These are phyloP conservation scores for Morpho achilles DNA, from an alignment of 2,888 invertebrate genomes.

Conservation along the genomic window DNA sequence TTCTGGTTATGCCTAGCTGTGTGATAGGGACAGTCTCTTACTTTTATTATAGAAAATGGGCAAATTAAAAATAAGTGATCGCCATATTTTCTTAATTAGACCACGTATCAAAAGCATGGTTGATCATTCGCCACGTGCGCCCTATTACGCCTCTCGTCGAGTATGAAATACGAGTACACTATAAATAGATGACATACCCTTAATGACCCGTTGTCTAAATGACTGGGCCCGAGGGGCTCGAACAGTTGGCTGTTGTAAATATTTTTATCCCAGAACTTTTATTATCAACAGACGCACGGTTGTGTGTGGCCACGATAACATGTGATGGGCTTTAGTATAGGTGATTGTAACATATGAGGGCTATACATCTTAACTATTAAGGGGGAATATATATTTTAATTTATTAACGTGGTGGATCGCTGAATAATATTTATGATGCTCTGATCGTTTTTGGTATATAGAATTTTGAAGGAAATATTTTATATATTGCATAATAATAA, in stretches of 20 bases:
- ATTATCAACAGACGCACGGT: conserved; percentile 36
- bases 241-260: conserved; percentile 44
- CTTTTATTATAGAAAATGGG: no score
- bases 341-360: not conserved
- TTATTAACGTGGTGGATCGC: no score
- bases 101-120: conserved; percentile 15
- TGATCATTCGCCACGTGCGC: conserved; percentile 55
- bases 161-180: conserved; percentile 63
- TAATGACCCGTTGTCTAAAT: conserved; percentile 65
- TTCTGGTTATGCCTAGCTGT: no score
- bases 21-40: no score
- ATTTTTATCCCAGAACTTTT: conserved; percentile 42
- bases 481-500: no score
- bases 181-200: conserved; percentile 56
- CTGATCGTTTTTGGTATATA: no score
- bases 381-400: no score
- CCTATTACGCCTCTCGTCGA: conserved; percentile 62
- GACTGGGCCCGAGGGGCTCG: conserved; percentile 38
- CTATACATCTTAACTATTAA: not conserved
- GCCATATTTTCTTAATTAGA: conserved; percentile 15
- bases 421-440: no score
- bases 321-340: conserved; percentile 9
- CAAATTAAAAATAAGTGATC: not conserved
- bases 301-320: conserved; percentile 36
- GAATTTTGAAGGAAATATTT: no score